Conservation (phyloP, 2,113 vertebrate species). For the Prunella himalayana region DNA sequence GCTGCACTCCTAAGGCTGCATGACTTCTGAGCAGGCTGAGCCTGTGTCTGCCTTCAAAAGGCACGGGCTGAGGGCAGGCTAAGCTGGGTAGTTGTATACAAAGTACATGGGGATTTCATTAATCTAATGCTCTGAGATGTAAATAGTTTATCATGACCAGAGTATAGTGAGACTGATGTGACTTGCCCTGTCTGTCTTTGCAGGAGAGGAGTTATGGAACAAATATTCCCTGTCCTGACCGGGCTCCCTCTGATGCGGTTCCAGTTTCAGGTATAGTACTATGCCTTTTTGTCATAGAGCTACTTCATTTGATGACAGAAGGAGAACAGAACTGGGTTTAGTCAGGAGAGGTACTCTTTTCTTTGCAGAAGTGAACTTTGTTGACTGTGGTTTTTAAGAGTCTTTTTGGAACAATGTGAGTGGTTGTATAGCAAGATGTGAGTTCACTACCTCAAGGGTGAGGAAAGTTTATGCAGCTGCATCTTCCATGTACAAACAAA, state of each 20-base stretch:
- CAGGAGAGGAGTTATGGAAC: conserved; percentile 51
- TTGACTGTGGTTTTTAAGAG: not conserved
- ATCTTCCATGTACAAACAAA: not conserved
- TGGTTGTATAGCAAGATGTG: not conserved
- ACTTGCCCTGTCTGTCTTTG: not conserved
- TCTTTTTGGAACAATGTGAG: not conserved
- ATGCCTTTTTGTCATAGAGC: not conserved
- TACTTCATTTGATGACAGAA: not conserved
- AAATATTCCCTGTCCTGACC: conserved; percentile 49
- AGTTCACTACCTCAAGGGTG: not conserved
- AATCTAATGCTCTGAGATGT: not conserved
- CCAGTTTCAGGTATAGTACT: conserved; percentile 70
- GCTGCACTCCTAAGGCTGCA: rapidly evolving
- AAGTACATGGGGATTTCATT: not conserved
- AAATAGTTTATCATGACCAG: not conserved
- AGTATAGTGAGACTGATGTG: not conserved
- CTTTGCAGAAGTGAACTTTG: not conserved
- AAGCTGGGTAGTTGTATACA: not conserved
- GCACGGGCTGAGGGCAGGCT: not conserved
- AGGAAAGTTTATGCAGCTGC: not conserved
- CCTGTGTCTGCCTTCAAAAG: not conserved
- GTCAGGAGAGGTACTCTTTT: not conserved
- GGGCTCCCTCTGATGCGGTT: conserved; percentile 27
- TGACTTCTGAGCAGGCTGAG: not conserved
- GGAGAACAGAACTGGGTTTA: not conserved